A percentile compares a stretch with the other conserved stretches of the same genome.
phyloP scores from a whole-genome alignment of 2,113 vertebrate genomes.

The Ceuthmochares aereus region DNA sequence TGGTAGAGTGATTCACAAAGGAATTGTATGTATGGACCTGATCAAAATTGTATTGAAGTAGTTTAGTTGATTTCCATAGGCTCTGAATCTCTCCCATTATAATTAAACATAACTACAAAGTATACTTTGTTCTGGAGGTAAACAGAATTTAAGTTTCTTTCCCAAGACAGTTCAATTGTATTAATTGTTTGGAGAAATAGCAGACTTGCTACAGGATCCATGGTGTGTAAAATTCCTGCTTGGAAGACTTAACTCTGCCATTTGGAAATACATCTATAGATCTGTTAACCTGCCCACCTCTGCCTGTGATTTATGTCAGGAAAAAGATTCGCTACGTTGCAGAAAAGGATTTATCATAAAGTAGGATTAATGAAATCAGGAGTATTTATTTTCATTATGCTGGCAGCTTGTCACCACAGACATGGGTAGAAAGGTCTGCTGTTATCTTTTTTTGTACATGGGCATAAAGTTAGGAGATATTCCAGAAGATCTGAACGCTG shows the following conservation, averaged over 20 bases:
- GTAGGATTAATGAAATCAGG: neutral
- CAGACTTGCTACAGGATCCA: neutral
- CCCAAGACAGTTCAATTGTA: neutral
- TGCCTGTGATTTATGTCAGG: neutral
- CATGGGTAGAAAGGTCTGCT: neutral
- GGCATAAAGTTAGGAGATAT: neutral
- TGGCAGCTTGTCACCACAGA: neutral
- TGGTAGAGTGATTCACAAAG: neutral
- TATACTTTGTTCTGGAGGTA: neutral
- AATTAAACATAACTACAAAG: neutral
- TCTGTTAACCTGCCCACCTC: neutral
- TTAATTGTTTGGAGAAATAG: neutral
- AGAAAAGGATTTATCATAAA: neutral
- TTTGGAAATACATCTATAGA: neutral
- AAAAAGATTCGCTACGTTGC: neutral
- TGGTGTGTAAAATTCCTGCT: neutral
- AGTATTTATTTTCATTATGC: neutral
- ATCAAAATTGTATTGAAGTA: neutral
- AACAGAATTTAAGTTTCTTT: neutral
- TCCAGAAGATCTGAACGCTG: neutral
- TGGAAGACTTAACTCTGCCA: neutral
- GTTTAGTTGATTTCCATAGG: neutral
- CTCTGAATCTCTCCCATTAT: neutral
- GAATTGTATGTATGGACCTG: neutral
- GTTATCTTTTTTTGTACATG: neutral